Conservation (phyloP, 2,797 vertebrate species). For the Poeciliopsis paucimaculata region DNA sequence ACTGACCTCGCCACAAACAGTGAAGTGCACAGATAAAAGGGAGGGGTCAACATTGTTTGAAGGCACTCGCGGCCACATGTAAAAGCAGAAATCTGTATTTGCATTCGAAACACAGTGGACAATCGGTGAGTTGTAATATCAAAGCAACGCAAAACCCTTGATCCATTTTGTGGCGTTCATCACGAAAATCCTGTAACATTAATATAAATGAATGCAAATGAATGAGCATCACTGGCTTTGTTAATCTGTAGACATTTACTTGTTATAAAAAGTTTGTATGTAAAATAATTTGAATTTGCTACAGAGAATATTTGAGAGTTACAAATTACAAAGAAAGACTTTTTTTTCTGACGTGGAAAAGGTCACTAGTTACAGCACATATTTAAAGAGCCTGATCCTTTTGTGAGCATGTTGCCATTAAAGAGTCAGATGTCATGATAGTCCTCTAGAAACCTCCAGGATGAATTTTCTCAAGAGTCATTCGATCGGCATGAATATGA, state of each 20-base stretch:
- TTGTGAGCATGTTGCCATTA: constrained; percentile 70
- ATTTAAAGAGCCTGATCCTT: constrained; percentile 68
- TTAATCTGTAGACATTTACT: constrained; percentile 45
- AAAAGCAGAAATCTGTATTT: constrained; percentile 60
- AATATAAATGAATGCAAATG: constrained; percentile 51
- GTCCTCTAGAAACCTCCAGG: constrained; percentile 24
- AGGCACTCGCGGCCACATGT: constrained; percentile 38
- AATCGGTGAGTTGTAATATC: constrained; percentile 64
- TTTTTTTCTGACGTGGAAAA: constrained; percentile 60
- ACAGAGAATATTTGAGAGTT: constrained; percentile 75
- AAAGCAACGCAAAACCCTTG: constrained; percentile 65
- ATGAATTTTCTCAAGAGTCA: constrained; percentile 32
- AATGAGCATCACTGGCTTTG: constrained; percentile 42
- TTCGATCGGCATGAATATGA: constrained; percentile 13
- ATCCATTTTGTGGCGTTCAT: constrained; percentile 63
- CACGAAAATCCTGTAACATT: constrained; percentile 47
- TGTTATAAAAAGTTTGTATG: constrained; percentile 24
- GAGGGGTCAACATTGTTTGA: constrained; percentile 67
- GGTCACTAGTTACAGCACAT: constrained; percentile 68
- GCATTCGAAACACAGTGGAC: constrained; percentile 64
- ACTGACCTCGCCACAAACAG: constrained; percentile 55
- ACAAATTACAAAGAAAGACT: constrained; percentile 68
- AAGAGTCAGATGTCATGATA: constrained; percentile 66
- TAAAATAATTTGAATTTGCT: constrained; percentile 47
- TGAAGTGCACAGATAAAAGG: constrained; percentile 54